phyloP scores from a whole-genome alignment of 1,140 invertebrate species.

The Papilio dardanus region DNA sequence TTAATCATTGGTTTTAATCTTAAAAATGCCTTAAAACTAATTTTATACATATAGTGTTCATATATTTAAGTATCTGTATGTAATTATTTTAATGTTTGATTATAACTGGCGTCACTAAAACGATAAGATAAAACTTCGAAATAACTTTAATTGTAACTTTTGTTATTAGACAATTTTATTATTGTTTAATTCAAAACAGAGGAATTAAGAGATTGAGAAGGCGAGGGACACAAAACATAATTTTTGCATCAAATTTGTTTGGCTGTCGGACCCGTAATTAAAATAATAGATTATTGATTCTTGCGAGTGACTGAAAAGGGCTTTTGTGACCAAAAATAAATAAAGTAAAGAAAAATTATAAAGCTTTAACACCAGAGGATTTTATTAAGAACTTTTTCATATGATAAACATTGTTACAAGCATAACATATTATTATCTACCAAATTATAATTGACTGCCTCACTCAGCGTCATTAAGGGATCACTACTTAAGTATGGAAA shows the following conservation, averaged over 20 bases:
- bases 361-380: background rate
- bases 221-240: constrained; percentile 1
- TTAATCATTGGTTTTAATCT: background rate
- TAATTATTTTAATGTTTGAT: constrained; percentile 11
- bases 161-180: background rate
- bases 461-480: background rate
- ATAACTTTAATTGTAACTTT: background rate
- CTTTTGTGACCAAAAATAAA: no score
- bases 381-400: background rate
- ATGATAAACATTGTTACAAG: no score
- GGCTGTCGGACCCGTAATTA: background rate
- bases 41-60: constrained; percentile 4
- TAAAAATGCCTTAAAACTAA: constrained; percentile 15
- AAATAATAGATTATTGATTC: background rate
- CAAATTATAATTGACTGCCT: background rate
- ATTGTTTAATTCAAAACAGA: background rate
- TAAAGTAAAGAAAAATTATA: background rate
- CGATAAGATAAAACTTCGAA: background rate
- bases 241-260: background rate
- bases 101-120: background rate
- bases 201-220: background rate
- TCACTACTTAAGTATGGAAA: no score
- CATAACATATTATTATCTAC: background rate
- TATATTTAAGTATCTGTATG: background rate
- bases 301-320: background rate